phyloP scores from a whole-genome alignment of 2,797 vertebrate species.

The Pipistrellus kuhlii region DNA sequence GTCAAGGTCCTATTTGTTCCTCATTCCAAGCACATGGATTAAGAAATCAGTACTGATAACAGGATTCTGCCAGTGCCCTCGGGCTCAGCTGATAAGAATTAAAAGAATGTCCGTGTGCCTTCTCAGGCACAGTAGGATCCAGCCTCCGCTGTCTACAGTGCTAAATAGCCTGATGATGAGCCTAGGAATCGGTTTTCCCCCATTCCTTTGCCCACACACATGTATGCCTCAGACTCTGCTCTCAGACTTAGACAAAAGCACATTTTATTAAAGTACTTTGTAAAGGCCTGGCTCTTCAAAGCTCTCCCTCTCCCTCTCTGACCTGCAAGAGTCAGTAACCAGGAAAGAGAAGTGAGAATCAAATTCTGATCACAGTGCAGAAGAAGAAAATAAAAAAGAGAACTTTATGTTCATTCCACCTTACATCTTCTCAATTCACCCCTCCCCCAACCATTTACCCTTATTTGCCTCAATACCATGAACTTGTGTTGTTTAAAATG shows the following conservation, averaged over 20 bases:
- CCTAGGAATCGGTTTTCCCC: neutral
- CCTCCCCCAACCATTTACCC: neutral
- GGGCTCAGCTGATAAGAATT: too few species aligned
- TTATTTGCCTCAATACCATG: neutral
- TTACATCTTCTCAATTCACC: neutral
- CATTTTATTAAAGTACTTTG: neutral
- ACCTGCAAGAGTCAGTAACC: neutral
- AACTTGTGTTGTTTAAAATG: constrained; percentile 1
- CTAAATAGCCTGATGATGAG: neutral
- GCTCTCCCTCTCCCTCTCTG: neutral
- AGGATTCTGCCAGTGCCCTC: too few species aligned
- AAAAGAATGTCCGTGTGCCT: too few species aligned
- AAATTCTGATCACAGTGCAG: neutral
- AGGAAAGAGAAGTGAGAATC: neutral
- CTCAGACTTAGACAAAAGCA: neutral
- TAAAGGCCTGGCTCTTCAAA: neutral
- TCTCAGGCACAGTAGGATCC: neutral
- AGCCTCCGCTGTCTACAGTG: neutral
- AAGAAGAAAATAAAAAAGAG: constrained; percentile 15
- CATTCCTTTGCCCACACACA: neutral
- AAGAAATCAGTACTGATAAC: too few species aligned
- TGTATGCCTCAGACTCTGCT: neutral
- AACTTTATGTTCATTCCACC: neutral
- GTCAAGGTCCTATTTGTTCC: too few species aligned
- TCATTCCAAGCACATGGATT: too few species aligned